Evolutionary conservation across 2,797 vertebrate species (phyloP).

Genomic region (Xerus rutilus): DNA sequence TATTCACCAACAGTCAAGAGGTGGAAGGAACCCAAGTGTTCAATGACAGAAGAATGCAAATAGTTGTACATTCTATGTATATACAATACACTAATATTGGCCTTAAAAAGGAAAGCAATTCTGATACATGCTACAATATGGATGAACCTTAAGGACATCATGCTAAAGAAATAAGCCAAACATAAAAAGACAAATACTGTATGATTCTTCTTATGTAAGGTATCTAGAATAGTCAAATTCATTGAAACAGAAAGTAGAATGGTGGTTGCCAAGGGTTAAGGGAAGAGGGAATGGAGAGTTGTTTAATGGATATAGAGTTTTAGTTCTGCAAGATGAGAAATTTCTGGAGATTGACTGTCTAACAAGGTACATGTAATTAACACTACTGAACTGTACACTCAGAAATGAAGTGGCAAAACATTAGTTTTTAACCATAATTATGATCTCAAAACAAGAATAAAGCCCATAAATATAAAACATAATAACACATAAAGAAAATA

Average conservation of each 20-base stretch:
- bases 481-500: conserved; percentile 29
- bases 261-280: background rate
- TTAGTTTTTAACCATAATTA: background rate
- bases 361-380: background rate
- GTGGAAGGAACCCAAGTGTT: background rate
- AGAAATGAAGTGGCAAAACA: background rate
- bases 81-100: background rate
- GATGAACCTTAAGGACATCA: background rate
- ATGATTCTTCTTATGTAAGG: background rate
- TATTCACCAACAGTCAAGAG: background rate
- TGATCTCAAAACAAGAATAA: conserved; percentile 12
- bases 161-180: background rate
- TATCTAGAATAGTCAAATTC: conserved; percentile 31
- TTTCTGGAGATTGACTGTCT: background rate
- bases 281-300: background rate
- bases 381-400: background rate
- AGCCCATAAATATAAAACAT: conserved; percentile 27
- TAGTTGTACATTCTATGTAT: background rate
- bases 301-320: background rate
- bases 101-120: conserved; percentile 43
- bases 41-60: background rate
- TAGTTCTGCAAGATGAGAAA: background rate
- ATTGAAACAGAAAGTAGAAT: conserved; percentile 41
- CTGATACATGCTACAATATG: background rate
- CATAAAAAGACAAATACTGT: conserved; percentile 12